Evolutionary conservation across 2,113 vertebrate genomes (phyloP), one percentile per base, ranked within the genome.

Genomic region (Tenrec ecaudatus): DNA sequence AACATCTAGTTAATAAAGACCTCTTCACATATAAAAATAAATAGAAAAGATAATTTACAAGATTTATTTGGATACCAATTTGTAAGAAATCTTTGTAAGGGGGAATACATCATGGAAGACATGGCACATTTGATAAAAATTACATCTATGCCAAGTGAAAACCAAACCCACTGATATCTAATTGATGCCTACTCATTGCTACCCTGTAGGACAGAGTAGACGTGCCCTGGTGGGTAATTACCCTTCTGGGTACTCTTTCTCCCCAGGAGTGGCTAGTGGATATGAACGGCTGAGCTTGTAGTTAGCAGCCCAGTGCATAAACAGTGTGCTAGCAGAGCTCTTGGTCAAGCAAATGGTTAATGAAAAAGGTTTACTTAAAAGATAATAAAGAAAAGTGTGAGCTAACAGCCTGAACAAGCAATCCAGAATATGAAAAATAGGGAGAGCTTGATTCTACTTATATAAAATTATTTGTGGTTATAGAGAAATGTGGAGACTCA

Each of bases 41-140:
- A 76, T 90, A 71, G 25, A 91, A 75, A 64, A 86, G 77, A 27
- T 84, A 62, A 82, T 82, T 29, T 8, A 78, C 90, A 88, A 78
- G 58, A 90, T 11, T 31, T 31, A 88, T 68, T 57, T 86, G 29
- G 73, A 73, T 85, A 57, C 73, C 25, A 79, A 53, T 53, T 53
- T 53, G 47, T 10, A 53, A 43, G 88, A 69, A 1, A 43, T 9
- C 22, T 73, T 31, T 43, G 8, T 31, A 78, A 22, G 31, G 19
- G 16, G 80, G 81, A 79, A 68, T 79, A 33, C 11, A 82, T 77
- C 10, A 43, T 36, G 2, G 16, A 69, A 79, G 31, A 43, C 40
- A 73, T 58, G 25, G 40, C 33, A 73, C 3, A 40, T 47, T 82
- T 88, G 8, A 75, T 53, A 91, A 80, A 77, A 19, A 40, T 47